Evolutionary conservation across 2,113 vertebrate genomes (phyloP).

Genomic region (Seriola quinqueradiata): DNA sequence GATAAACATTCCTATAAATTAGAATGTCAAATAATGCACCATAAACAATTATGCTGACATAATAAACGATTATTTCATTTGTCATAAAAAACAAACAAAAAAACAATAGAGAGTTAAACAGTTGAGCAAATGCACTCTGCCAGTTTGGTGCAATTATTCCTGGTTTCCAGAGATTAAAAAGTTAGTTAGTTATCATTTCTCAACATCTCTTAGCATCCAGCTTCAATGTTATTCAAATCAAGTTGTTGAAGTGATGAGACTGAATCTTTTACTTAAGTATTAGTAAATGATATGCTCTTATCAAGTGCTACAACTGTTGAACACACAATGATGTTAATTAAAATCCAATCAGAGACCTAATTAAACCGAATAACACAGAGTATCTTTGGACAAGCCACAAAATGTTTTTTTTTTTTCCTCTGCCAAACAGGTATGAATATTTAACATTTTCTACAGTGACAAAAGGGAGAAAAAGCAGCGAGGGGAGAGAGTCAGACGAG

Average conservation of each 20-base stretch:
- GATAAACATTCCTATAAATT: slow-evolving; percentile 10
- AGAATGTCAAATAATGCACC: slow-evolving; percentile 1
- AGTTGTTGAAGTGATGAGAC: not conserved
- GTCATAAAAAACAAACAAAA: not conserved
- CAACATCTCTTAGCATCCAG: not conserved
- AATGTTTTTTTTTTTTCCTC: not conserved
- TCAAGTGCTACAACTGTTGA: not conserved
- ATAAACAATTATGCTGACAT: not conserved
- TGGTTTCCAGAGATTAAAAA: not conserved
- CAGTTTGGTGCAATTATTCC: not conserved
- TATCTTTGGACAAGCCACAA: not conserved
- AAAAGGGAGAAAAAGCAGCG: slow-evolving; percentile 18
- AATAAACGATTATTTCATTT: not conserved
- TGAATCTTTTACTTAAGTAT: not conserved
- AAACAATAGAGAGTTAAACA: not conserved
- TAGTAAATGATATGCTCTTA: not conserved
- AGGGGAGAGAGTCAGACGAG: slow-evolving; percentile 43
- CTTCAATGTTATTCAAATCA: not conserved
- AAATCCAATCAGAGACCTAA: not conserved
- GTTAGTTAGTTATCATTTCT: not conserved
- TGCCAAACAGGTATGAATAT: slow-evolving; percentile 2
- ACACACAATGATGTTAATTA: not conserved
- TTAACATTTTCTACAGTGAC: slow-evolving; percentile 6
- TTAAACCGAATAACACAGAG: not conserved
- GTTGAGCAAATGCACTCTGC: not conserved